Conservation (phyloP, 2,888 invertebrate species). For the Lacanobia wlatinum region DNA sequence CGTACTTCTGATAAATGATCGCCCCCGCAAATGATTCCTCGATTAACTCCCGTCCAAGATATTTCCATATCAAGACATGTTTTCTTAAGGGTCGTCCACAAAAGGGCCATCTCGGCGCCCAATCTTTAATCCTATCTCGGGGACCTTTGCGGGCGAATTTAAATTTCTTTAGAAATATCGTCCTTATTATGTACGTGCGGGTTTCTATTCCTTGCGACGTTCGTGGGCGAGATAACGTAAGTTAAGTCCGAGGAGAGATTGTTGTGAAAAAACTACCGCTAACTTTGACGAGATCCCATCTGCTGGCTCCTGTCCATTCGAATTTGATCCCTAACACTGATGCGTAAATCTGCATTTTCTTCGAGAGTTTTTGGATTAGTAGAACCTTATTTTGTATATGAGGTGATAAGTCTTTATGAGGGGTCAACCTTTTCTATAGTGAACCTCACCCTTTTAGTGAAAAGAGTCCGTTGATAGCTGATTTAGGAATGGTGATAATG, state of each 20-base stretch:
- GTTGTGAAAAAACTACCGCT: slow-evolving; percentile 90
- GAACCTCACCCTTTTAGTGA: slow-evolving; percentile 90
- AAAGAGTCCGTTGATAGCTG: slow-evolving; percentile 91
- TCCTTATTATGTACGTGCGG: slow-evolving; percentile 91
- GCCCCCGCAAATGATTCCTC: slow-evolving; percentile 88
- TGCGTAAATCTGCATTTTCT: slow-evolving; percentile 76
- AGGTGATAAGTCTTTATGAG: slow-evolving; percentile 91
- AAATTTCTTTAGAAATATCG: slow-evolving; percentile 91
- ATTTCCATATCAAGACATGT: slow-evolving; percentile 91
- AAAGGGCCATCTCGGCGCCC: slow-evolving; percentile 90
- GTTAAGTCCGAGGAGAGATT: slow-evolving; percentile 91
- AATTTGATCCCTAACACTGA: slow-evolving; percentile 80
- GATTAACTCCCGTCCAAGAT: slow-evolving; percentile 87
- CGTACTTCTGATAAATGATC: slow-evolving; percentile 87
- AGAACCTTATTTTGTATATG: slow-evolving; percentile 91
- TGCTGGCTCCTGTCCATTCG: slow-evolving; percentile 68
- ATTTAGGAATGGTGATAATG: slow-evolving; percentile 90
- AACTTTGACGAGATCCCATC: slow-evolving; percentile 89
- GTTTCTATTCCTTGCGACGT: slow-evolving; percentile 90
- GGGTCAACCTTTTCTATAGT: slow-evolving; percentile 91
- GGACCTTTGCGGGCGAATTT: slow-evolving; percentile 91
- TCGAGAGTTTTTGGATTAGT: slow-evolving; percentile 81
- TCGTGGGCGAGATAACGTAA: slow-evolving; percentile 90
- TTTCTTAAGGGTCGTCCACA: slow-evolving; percentile 91
- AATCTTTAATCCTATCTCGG: slow-evolving; percentile 91